Percentiles rank a stretch among this genome's conserved stretches.
phyloP scores from a whole-genome alignment of 2,888 invertebrate genomes.

The Ophion slaviceki region DNA sequence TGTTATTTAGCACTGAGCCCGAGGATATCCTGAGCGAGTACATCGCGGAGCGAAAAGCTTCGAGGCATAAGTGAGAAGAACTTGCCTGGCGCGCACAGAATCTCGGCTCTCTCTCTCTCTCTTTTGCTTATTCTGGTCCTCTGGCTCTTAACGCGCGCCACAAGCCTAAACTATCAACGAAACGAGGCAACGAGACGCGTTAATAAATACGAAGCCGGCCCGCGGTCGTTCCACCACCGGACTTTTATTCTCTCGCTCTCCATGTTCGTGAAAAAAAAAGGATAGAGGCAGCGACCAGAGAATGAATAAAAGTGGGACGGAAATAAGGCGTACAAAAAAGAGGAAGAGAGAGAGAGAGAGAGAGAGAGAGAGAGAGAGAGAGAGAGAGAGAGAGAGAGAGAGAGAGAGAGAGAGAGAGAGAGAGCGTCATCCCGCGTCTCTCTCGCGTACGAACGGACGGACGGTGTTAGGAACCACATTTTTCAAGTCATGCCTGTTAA shows the following conservation, averaged over 20 bases:
- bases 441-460: slow-evolving; percentile 71
- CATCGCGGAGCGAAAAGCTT: slow-evolving; percentile 32
- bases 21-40: slow-evolving; percentile 50
- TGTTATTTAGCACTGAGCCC: slow-evolving; percentile 74
- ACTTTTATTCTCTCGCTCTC: slow-evolving; percentile 22
- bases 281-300: slow-evolving; percentile 23
- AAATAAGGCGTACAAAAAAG: slow-evolving; percentile 36
- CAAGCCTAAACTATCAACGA: slow-evolving; percentile 74
- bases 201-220: slow-evolving; percentile 78
- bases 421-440: slow-evolving; percentile 54
- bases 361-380: slow-evolving; percentile 44
- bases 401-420: slow-evolving; percentile 44
- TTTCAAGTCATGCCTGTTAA: slow-evolving; percentile 82
- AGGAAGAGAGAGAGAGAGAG: slow-evolving; percentile 23
- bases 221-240: slow-evolving; percentile 74
- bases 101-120: slow-evolving; percentile 58
- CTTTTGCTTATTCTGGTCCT: slow-evolving; percentile 56
- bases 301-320: slow-evolving; percentile 52
- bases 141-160: slow-evolving; percentile 60
- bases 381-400: slow-evolving; percentile 45
- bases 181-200: slow-evolving; percentile 79
- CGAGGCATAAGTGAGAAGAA: slow-evolving; percentile 50
- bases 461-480: slow-evolving; percentile 81
- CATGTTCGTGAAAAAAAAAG: slow-evolving; percentile 20
- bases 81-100: slow-evolving; percentile 43